Conservation (phyloP, 2,113 vertebrate species). For the Lucifuga dentata region DNA sequence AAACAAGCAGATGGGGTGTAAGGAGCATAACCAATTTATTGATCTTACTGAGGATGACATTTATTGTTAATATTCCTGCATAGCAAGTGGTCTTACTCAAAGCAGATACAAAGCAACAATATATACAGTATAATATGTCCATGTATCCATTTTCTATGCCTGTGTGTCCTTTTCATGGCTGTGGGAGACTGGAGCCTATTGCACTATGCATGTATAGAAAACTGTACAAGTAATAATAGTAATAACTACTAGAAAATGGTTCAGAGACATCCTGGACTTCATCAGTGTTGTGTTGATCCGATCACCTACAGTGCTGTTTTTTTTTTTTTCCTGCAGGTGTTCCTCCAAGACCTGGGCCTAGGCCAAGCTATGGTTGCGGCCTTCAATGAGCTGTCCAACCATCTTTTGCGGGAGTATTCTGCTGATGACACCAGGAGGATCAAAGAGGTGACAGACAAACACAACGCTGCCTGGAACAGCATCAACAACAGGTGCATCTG, state of each 20-base stretch:
- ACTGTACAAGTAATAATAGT: no score
- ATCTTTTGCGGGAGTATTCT: slow-evolving; percentile 90
- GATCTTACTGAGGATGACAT: slow-evolving; percentile 14
- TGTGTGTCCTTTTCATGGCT: no score
- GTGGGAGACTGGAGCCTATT: no score
- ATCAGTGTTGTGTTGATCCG: slow-evolving; percentile 2
- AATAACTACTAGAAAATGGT: no score
- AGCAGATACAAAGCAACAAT: slow-evolving; percentile 1
- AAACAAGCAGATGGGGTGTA: slow-evolving; percentile 38
- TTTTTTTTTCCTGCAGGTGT: slow-evolving; percentile 74
- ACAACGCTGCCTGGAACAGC: slow-evolving; percentile 88
- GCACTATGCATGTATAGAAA: no score
- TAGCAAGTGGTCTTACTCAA: slow-evolving; percentile 18
- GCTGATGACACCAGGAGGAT: slow-evolving; percentile 92
- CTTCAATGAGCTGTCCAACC: slow-evolving; percentile 92
- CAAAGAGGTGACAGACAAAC: slow-evolving; percentile 90
- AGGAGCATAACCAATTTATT: slow-evolving; percentile 27
- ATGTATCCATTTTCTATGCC: no score
- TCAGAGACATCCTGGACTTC: slow-evolving; percentile 25
- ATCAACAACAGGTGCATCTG: slow-evolving; percentile 91
- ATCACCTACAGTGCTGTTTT: slow-evolving; percentile 13
- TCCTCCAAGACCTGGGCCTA: slow-evolving; percentile 90
- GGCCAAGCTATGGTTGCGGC: slow-evolving; percentile 85
- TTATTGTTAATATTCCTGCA: slow-evolving; percentile 24
- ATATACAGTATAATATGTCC: background rate